A percentile compares a stretch with the other conserved stretches of the same genome.
Evolutionary conservation across 2,888 invertebrate species (phyloP).

Genomic region (Aspidiotus rigidus): DNA sequence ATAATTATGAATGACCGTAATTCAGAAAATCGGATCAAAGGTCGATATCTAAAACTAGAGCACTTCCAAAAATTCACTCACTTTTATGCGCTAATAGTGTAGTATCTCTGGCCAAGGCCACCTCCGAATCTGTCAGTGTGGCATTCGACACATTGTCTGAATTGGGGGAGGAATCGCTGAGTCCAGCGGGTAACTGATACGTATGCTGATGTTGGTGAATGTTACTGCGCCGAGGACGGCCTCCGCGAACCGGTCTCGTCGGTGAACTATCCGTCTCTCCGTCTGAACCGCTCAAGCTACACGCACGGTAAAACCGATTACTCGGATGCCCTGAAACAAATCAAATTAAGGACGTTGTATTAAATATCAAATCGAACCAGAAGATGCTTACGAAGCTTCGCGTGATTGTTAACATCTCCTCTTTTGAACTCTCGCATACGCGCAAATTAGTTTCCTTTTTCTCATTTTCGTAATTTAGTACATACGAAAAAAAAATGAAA

Average conservation of each 20-base stretch:
- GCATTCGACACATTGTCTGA: slow-evolving; percentile 79
- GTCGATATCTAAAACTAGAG: too few species aligned
- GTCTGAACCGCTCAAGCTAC: slow-evolving; percentile 31
- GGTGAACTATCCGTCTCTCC: slow-evolving; percentile 33
- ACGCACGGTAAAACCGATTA: slow-evolving; percentile 34
- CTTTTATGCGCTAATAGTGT: slow-evolving; percentile 77
- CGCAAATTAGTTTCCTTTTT: too few species aligned
- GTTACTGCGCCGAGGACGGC: slow-evolving; percentile 25
- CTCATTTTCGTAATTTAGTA: too few species aligned
- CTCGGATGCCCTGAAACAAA: slow-evolving; percentile 26
- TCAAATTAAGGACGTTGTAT: neutral
- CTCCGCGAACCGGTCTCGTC: slow-evolving; percentile 25
- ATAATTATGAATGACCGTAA: too few species aligned
- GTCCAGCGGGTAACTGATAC: slow-evolving; percentile 30
- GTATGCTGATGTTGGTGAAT: slow-evolving; percentile 21
- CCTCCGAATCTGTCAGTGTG: slow-evolving; percentile 72
- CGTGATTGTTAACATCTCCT: too few species aligned
- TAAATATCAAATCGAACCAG: neutral
- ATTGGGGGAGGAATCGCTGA: slow-evolving; percentile 30
- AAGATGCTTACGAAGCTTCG: too few species aligned
- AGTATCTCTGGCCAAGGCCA: slow-evolving; percentile 69
- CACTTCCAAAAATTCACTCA: slow-evolving; percentile 44
- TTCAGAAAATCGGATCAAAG: too few species aligned
- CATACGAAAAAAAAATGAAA: too few species aligned
- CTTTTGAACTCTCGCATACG: too few species aligned